Evolutionary conservation across 2,113 vertebrate species (phyloP).

Genomic region (Ailurus styani): DNA sequence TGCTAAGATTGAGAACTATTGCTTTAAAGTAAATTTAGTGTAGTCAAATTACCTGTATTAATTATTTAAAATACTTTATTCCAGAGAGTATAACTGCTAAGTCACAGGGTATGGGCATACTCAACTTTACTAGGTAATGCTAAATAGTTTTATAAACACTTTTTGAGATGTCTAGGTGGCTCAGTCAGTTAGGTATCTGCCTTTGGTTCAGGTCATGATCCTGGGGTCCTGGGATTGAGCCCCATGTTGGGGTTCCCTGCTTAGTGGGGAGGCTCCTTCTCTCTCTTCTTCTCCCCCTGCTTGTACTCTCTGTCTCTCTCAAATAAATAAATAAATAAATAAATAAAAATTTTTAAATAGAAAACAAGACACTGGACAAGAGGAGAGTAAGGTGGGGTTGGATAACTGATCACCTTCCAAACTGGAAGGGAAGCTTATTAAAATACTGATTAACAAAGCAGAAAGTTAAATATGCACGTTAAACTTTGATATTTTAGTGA

Average conservation of each 20-base stretch:
- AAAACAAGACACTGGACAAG: neutral
- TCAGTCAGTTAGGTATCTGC: neutral
- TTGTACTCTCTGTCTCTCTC: neutral
- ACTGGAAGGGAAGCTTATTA: neutral
- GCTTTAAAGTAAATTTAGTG: neutral
- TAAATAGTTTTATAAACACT: neutral
- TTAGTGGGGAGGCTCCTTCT: neutral
- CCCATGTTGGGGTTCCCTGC: neutral
- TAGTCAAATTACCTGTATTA: neutral
- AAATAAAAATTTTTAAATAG: neutral
- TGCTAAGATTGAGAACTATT: neutral
- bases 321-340: neutral
- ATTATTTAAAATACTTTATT: conserved; percentile 23
- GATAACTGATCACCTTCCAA: neutral
- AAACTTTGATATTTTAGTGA: neutral
- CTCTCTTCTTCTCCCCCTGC: neutral
- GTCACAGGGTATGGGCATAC: neutral
- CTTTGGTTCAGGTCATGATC: neutral
- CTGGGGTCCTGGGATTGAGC: neutral
- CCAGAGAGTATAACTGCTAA: neutral
- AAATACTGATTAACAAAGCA: neutral
- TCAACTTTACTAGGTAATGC: neutral
- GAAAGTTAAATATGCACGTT: neutral
- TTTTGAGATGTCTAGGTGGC: neutral
- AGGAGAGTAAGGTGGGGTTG: neutral